Evolutionary conservation across 2,888 invertebrate species (phyloP).

Genomic region (Lasioglossum morio): DNA sequence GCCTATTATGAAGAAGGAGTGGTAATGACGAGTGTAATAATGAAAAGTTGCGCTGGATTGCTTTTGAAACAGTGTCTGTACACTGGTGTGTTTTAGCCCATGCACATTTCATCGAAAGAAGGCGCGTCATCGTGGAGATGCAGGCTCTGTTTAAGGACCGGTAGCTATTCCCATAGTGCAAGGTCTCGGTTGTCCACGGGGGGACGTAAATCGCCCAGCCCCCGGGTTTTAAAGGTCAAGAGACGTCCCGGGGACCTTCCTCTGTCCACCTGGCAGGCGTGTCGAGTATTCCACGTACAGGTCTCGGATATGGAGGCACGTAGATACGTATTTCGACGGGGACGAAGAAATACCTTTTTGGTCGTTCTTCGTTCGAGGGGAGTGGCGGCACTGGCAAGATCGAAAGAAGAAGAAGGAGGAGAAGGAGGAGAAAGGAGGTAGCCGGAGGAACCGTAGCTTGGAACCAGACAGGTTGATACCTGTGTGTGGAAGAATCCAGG

Average conservation of each 20-base stretch:
- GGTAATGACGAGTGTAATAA: neutral
- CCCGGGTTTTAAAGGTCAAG: slow-evolving; percentile 24
- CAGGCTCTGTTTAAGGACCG: neutral
- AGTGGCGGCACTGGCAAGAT: slow-evolving; percentile 3
- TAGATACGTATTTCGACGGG: slow-evolving; percentile 78
- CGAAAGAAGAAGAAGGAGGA: slow-evolving; percentile 19
- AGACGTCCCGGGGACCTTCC: slow-evolving; percentile 24
- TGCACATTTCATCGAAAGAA: neutral
- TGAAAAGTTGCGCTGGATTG: neutral
- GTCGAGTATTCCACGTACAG: slow-evolving; percentile 78
- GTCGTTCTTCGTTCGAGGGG: slow-evolving; percentile 29
- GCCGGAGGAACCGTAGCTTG: slow-evolving; percentile 72
- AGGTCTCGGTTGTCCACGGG: neutral
- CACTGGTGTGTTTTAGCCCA: neutral
- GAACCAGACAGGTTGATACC: slow-evolving; percentile 69
- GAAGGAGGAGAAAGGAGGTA: slow-evolving; percentile 57
- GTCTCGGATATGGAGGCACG: slow-evolving; percentile 74
- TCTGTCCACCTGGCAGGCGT: slow-evolving; percentile 34
- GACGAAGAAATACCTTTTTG: slow-evolving; percentile 67
- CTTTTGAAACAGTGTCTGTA: neutral
- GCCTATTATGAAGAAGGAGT: too few relatives aligned
- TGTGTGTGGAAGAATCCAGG: slow-evolving; percentile 48
- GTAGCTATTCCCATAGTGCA: neutral
- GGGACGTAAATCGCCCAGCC: slow-evolving; percentile 3
- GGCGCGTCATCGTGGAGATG: neutral